Conservation (phyloP, 2,797 vertebrate species). For the Babyrousa celebensis region DNA sequence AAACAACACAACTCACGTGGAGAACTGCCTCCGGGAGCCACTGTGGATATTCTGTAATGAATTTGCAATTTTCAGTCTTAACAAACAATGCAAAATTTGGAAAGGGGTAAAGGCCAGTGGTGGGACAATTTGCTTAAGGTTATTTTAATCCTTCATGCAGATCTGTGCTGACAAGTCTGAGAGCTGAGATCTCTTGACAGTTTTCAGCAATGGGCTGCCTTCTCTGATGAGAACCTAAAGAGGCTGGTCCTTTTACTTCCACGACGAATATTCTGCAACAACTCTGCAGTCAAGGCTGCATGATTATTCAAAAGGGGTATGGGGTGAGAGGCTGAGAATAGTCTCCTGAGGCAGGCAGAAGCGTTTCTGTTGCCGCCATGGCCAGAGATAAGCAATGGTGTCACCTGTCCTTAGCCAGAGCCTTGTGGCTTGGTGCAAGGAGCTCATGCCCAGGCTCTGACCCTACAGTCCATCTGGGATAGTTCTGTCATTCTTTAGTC, state of each 20-base stretch:
- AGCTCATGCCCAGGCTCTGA: background rate
- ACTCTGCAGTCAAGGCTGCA: background rate
- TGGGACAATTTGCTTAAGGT: background rate
- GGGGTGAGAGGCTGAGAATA: background rate
- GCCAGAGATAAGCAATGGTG: background rate
- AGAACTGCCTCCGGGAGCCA: background rate
- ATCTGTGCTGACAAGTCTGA: background rate
- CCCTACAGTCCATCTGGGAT: background rate
- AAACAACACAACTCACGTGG: background rate
- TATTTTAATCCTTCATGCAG: background rate
- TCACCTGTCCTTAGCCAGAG: background rate
- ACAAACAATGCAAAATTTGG: background rate
- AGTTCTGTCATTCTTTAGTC: background rate
- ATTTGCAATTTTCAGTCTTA: background rate
- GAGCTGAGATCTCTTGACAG: background rate
- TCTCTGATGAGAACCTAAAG: background rate
- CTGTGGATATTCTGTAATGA: background rate
- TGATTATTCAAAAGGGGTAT: background rate
- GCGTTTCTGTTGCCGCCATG: background rate
- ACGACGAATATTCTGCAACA: slow-evolving; percentile 23
- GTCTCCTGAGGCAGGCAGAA: background rate
- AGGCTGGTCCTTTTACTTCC: background rate
- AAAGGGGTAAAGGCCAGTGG: background rate
- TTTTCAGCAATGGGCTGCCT: background rate
- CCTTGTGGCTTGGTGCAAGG: background rate